Conservation (phyloP, 2,888 invertebrate genomes). For the Rhyacophila evoluta region DNA sequence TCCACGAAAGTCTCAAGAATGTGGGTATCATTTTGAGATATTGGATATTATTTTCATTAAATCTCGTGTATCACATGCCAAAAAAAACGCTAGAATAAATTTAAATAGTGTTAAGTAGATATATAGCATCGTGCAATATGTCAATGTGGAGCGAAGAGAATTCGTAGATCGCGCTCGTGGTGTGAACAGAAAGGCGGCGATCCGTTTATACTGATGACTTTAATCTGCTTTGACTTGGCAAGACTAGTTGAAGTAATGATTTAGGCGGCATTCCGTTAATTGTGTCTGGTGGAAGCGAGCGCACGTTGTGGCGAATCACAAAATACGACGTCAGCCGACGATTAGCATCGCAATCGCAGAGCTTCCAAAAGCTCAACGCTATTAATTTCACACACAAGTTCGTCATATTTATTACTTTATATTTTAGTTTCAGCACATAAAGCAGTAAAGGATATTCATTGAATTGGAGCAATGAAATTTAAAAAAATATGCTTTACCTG, state of each 20-base stretch:
- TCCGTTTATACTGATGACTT: slow-evolving; percentile 14
- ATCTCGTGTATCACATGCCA: too few relatives aligned
- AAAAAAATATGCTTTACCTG: too few relatives aligned
- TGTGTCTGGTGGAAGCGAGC: slow-evolving; percentile 9
- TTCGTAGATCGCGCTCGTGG: slow-evolving; percentile 7
- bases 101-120: too few relatives aligned
- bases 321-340: slow-evolving; percentile 8
- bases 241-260: slow-evolving; percentile 28
- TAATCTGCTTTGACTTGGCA: slow-evolving; percentile 29
- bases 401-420: too few relatives aligned
- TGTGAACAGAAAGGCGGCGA: slow-evolving; percentile 9
- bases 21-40: too few relatives aligned
- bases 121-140: not conserved
- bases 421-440: too few relatives aligned
- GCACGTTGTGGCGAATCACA: slow-evolving; percentile 12
- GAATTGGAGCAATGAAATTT: too few relatives aligned
- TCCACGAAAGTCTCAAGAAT: too few relatives aligned
- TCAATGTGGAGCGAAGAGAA: not conserved
- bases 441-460: too few relatives aligned
- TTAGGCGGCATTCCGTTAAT: slow-evolving; percentile 27
- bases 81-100: too few relatives aligned
- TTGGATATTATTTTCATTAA: too few relatives aligned
- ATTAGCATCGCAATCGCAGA: slow-evolving; percentile 1
- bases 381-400: not conserved
- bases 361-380: not conserved